phyloP scores from a whole-genome alignment of 2,113 vertebrate genomes.

The Ursus arctos region DNA sequence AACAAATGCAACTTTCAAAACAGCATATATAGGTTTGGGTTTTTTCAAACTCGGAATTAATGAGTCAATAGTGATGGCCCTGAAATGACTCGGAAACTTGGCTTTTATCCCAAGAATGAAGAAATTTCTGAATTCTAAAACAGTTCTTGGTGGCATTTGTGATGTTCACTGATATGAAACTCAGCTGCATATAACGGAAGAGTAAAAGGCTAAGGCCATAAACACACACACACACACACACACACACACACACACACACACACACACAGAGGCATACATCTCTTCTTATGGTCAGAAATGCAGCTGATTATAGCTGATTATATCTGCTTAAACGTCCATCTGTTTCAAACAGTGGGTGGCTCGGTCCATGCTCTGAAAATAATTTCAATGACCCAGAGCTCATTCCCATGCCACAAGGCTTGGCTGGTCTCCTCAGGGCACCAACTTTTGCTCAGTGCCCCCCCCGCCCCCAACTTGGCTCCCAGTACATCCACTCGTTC shows the following conservation, averaged over 20 bases:
- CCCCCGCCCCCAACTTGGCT: conserved; percentile 22
- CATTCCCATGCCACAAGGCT: conserved; percentile 77
- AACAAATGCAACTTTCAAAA: neutral
- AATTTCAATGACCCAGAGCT: conserved; percentile 70
- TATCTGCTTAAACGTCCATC: conserved; percentile 72
- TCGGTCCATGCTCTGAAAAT: conserved; percentile 72
- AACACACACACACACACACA: neutral
- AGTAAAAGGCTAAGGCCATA: neutral
- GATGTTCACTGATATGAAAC: conserved; percentile 22
- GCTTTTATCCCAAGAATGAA: conserved; percentile 61
- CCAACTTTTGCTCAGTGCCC: conserved; percentile 36
- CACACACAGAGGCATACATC: neutral
- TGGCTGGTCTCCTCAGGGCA: conserved; percentile 74
- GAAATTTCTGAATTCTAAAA: conserved; percentile 57
- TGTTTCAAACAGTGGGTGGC: conserved; percentile 71
- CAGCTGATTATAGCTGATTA: conserved; percentile 20
- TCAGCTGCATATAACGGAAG: neutral
- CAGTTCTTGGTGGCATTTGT: conserved; percentile 60
- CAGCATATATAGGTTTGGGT: neutral
- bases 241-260: neutral
- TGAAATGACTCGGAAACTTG: conserved; percentile 61
- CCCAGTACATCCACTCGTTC: neutral
- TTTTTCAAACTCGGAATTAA: conserved; percentile 51
- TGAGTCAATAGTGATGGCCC: neutral
- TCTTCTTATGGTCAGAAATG: conserved; percentile 71